phyloP scores from a whole-genome alignment of 1,140 invertebrate genomes.

The Branchinecta lynchi region DNA sequence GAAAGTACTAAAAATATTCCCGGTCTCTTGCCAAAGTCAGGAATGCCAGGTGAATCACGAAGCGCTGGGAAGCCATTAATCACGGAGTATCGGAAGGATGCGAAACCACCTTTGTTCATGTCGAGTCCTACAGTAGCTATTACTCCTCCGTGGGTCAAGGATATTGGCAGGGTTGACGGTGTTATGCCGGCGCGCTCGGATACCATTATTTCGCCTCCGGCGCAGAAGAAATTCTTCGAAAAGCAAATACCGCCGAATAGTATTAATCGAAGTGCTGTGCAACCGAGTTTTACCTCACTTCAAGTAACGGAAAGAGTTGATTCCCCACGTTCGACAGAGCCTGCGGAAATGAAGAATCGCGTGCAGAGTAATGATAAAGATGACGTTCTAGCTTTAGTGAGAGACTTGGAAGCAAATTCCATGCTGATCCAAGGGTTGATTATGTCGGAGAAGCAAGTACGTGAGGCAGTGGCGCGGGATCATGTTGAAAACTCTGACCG shows the following conservation, averaged over 20 bases:
- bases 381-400: neutral
- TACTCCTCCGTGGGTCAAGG: constrained; percentile 7
- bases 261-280: neutral
- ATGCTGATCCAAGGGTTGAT: neutral
- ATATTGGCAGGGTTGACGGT: neutral
- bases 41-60: neutral
- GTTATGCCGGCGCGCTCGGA: neutral
- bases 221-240: neutral
- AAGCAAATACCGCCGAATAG: neutral
- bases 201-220: neutral
- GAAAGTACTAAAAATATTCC: neutral
- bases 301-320: neutral
- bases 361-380: neutral
- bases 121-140: neutral
- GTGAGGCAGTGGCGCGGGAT: neutral
- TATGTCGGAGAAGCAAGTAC: neutral
- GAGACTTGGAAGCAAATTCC: neutral
- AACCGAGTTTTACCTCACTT: neutral
- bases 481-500: neutral
- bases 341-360: neutral
- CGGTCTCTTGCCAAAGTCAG: neutral
- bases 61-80: neutral
- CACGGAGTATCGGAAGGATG: neutral
- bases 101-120: neutral
- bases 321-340: neutral